Evolutionary conservation across 2,113 vertebrate species (phyloP).

Genomic region (Oreochromis spilurus): DNA sequence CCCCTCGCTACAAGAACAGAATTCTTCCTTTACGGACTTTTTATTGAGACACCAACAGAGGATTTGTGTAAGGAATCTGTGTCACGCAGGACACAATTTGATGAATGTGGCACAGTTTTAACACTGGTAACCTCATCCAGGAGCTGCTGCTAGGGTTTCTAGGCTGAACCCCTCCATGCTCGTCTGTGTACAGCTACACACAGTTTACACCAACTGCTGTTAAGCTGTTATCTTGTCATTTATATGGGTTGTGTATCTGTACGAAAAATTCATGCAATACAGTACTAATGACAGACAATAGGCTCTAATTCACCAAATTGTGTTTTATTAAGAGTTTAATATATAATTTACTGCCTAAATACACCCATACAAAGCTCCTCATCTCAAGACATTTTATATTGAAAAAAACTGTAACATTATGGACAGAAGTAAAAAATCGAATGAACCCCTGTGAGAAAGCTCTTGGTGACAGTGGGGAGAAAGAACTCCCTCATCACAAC

Average conservation of each 20-base stretch:
- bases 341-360: neutral
- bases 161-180: neutral
- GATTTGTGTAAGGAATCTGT: constrained; percentile 50
- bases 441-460: neutral
- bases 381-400: neutral
- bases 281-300: neutral
- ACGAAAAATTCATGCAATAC: neutral
- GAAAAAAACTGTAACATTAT: neutral
- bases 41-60: constrained; percentile 46
- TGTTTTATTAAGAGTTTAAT: neutral
- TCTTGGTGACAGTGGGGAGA: neutral
- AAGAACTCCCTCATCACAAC: neutral
- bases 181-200: neutral
- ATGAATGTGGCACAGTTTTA: constrained; percentile 46
- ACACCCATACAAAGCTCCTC: neutral
- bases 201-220: constrained; percentile 16
- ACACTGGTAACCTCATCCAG: constrained; percentile 14
- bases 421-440: neutral
- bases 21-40: constrained; percentile 26
- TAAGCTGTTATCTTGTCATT: constrained; percentile 12
- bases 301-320: neutral
- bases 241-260: neutral
- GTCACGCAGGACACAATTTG: constrained; percentile 45
- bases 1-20: neutral
- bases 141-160: constrained; percentile 16